Base-by-base conservation (phyloP, 2,797 vertebrate genomes). In the Xenopus petersii region DNA sequence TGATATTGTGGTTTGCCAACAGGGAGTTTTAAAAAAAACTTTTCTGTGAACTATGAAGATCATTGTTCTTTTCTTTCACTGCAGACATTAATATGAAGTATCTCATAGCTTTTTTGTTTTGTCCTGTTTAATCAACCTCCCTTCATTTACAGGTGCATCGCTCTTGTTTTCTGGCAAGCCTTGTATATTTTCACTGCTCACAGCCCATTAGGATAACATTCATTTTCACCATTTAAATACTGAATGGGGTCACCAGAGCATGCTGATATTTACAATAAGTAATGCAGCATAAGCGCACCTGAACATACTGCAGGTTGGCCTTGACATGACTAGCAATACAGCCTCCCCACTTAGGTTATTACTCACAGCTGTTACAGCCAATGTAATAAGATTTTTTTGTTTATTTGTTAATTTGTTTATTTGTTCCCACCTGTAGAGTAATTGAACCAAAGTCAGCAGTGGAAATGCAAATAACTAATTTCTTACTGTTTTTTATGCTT, bases 261-360 rank as follows among this genome's bases (percentile, higher is more conserved):
- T 21, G 16, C n/a, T 64, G 42, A n/a, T 71, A 26, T 71, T 55
- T 54, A 61, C 75, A 51, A 67, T 71, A 70, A 51, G 42, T 42
- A 26, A 24, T 21, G 16, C 2, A 58, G 16, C 15, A 54, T 24
- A 49, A 1, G 11, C 49, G 49, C 69, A 76, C 69, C 75, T 62
- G 63, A 76, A 67, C n/a, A 56, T 8, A 71, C 54, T 15, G 5
- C 9, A 71, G 42, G 21, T 12, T n/a, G 15, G 62, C 62, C 24
- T 66, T 71, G 49, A 36, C 36, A 64, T 13, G 3, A 5, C 0
- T 8, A 65, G 5, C 47, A 2, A 33, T 5, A 49, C 55, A 59
- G 15, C 15, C 12, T 75, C 17, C 24, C 46, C n/a, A 33, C 47
- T 13, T 30, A 21, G 12, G 10, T 54, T 36, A 51, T 36, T 68